Base-by-base conservation (phyloP, 1,140 invertebrate species). In the Pteromalus puparum region DNA sequence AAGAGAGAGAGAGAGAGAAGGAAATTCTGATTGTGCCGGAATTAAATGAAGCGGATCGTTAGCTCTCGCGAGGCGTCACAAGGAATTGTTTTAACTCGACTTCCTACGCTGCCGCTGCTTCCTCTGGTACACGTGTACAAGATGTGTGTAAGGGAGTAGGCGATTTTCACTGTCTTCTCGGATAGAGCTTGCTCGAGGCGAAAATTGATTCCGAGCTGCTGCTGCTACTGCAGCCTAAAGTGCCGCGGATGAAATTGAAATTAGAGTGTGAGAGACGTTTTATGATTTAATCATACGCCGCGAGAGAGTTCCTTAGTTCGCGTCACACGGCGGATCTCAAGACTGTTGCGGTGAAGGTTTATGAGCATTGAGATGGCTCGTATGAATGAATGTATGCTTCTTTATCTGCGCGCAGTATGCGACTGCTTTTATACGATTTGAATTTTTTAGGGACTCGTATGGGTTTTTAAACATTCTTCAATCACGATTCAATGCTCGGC, bases 21-120 rank as follows among this genome's bases (percentile, higher is more conserved):
- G 87, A 80, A 82, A 85, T 81, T 86, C 87, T 82, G 87, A 89
- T 88, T 89, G 88, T 67, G 26, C 48, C 26, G 76, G 53, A 79
- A 79, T 79, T 79, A 79, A 67, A 79, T 65, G 76, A 67, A 34
- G 26, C 53, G 76, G 76, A 61, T 79, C 76, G 76, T 79, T 79
- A 79, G 61, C 72, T 70, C 68, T 26, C 72, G 34, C 72, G n/a
- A 61, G 53, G 72, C 72, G 48, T 28, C 30, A n/a, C 76, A 53
- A n/a, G 2, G 13, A 79, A 79, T 79, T 67, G 76, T 79, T 79
- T 79, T 34, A 67, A 79, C 28, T 67, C 34, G 18, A 70, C 30
- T 42, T 21, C 72, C 26, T 26, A 1, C 30, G 70, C 70, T 42
- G 30, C 70, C 7, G 34, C 72, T 74, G 72, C 72, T 74, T 12